Evolutionary conservation across 2,888 invertebrate genomes (phyloP), one percentile per base, ranked within the genome.

Genomic region (Idaea biselata): DNA sequence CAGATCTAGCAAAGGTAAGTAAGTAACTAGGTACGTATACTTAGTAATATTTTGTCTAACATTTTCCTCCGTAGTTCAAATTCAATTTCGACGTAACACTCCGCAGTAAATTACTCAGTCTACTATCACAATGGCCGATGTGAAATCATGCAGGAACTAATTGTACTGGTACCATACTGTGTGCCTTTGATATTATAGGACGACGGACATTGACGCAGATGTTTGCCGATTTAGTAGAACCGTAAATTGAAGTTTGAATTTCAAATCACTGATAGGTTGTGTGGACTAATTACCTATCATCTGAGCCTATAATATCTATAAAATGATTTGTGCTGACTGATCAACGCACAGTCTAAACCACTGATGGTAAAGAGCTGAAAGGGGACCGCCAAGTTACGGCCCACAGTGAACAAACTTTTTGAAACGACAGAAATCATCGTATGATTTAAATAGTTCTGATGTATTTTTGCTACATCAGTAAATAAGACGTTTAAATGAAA

Each of bases 131-230:
- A 31, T 32, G n/a, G 33, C n/a, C 1, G 7, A 18, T 70, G 68
- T 70, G 67, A 73, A 73, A 67, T 70, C 67, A 68, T 67, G 67
- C 72, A 65, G 60, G 65, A 68, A 70, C 64, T 71, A 73, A 70
- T 64, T 64, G 70, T 61, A 60, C 59, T 53, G 58, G 69, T 74
- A 65, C 67, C 68, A 68, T 61, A 14, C 16, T 7, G 16, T 17
- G 7, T 61, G 58, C 58, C 60, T 67, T 60, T 67, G 55, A 64
- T 61, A 61, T 44, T 44, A 44, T 8, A 11, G 44, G 25, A 25
- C 25, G 5, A 25, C 14, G 44, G 44, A 44, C 44, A 44, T 44
- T 8, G 32, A 32, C 54, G 16, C 16, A 7, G 55, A 55, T 17
- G 17, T 55, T 17, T 55, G 55, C 16, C 7, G 16, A 55, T 17